Evolutionary conservation across 2,888 invertebrate species (phyloP).

Genomic region (Rhorus exstirpatorius): DNA sequence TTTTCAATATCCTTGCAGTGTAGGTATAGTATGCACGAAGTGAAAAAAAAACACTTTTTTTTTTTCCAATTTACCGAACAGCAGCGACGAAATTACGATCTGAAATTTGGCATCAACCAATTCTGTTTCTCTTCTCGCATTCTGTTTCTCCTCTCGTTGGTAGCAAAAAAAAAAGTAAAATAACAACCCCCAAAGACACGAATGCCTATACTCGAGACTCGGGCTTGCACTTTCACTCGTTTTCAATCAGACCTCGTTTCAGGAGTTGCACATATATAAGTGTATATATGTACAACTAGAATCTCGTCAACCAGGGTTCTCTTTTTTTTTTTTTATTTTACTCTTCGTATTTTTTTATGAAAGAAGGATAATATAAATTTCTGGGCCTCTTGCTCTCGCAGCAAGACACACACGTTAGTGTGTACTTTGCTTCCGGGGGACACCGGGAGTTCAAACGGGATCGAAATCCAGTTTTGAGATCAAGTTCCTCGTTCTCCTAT

Average conservation of each 20-base stretch:
- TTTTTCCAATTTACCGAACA: too few relatives aligned
- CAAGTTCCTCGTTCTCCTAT: slow-evolving; percentile 78
- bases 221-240: slow-evolving; percentile 14
- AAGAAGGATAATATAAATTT: slow-evolving; percentile 51
- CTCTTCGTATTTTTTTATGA: slow-evolving; percentile 10
- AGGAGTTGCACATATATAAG: neutral
- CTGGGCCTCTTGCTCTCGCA: slow-evolving; percentile 24
- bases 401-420: slow-evolving; percentile 38
- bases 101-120: too few relatives aligned
- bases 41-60: too few relatives aligned
- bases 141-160: too few relatives aligned
- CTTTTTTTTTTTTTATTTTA: neutral
- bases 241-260: slow-evolving; percentile 6
- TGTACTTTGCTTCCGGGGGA: slow-evolving; percentile 70
- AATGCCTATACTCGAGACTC: neutral
- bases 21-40: too few relatives aligned
- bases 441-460: slow-evolving; percentile 76
- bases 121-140: too few relatives aligned
- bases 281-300: neutral
- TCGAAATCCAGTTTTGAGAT: slow-evolving; percentile 85
- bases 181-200: neutral
- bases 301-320: neutral
- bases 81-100: too few relatives aligned
- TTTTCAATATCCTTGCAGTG: too few relatives aligned
- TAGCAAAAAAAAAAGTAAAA: neutral